Evolutionary conservation across 2,888 invertebrate species (phyloP).

Genomic region (Drosophila aldrichi): DNA sequence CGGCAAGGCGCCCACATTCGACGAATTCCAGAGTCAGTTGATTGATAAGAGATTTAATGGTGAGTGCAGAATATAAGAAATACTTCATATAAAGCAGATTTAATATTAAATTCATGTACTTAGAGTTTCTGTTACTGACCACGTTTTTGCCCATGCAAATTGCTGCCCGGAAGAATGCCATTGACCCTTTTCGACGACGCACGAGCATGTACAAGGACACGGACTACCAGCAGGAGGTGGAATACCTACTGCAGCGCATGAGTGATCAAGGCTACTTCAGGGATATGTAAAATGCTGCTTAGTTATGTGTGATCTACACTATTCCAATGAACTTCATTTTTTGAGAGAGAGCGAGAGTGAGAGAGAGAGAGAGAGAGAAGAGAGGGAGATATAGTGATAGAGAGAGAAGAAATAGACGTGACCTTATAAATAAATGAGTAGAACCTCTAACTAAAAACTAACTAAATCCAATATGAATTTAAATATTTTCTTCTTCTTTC

Average conservation of each 20-base stretch:
- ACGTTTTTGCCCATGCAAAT: conserved; percentile 46
- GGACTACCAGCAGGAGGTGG: conserved; percentile 41
- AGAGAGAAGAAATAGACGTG: too few species aligned
- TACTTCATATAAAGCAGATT: not conserved
- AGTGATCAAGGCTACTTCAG: conserved; percentile 61
- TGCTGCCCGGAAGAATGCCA: conserved; percentile 17
- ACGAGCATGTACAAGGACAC: conserved; percentile 30
- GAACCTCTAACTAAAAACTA: too few species aligned
- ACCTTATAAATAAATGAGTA: too few species aligned
- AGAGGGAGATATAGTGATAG: too few species aligned
- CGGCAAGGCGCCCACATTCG: conserved; percentile 55
- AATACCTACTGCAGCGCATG: conserved; percentile 47
- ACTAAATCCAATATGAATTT: too few species aligned
- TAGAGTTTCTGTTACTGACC: conserved; percentile 42
- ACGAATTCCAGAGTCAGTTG: conserved; percentile 52
- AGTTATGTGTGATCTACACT: too few species aligned
- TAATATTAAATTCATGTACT: not conserved
- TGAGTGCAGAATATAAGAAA: conserved; percentile 35
- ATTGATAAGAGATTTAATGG: conserved; percentile 54
- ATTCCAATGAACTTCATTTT: too few species aligned
- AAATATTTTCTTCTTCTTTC: too few species aligned
- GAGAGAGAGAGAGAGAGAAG: too few species aligned
- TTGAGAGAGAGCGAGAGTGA: too few species aligned
- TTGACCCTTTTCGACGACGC: conserved; percentile 46
- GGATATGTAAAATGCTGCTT: not conserved